A percentile compares a stretch with the other conserved stretches of the same genome.
Conservation (phyloP, 1,140 invertebrate species). For the Diploscapter pachys region DNA sequence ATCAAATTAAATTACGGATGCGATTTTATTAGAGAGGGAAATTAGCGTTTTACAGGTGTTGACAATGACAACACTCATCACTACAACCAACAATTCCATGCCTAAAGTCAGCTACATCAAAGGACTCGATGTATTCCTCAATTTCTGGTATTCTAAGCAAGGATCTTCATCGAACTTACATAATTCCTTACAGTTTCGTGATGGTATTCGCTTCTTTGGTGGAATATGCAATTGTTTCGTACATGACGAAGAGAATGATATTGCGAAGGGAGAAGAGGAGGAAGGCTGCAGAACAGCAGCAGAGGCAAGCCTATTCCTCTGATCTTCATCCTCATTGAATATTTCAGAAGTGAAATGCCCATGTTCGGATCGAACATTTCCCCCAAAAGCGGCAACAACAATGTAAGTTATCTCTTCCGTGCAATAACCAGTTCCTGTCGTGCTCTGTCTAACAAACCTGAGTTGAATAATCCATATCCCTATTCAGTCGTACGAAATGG, state of each 20-base stretch:
- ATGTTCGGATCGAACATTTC: slow-evolving; percentile 22
- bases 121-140: slow-evolving; percentile 59
- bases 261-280: slow-evolving; percentile 41
- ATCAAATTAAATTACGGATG: no score
- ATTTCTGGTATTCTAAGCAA: slow-evolving; percentile 45
- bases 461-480: no score
- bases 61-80: slow-evolving; percentile 60
- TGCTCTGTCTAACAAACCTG: neutral
- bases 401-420: slow-evolving; percentile 22
- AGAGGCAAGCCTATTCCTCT: neutral
- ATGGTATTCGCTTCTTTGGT: slow-evolving; percentile 60
- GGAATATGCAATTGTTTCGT: slow-evolving; percentile 59
- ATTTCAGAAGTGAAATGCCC: slow-evolving; percentile 12
- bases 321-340: no score
- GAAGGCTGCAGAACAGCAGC: slow-evolving; percentile 38
- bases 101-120: slow-evolving; percentile 59
- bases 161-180: neutral
- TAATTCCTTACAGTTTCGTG: slow-evolving; percentile 48
- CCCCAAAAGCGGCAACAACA: slow-evolving; percentile 28
- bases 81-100: slow-evolving; percentile 59
- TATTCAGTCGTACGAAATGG: slow-evolving; percentile 36
- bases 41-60: slow-evolving; percentile 15
- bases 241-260: slow-evolving; percentile 55
- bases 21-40: no score
- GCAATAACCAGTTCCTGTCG: neutral